A percentile compares a stretch with the other conserved stretches of the same genome.
Evolutionary conservation across 1,140 invertebrate species (phyloP).

Genomic region (Panulirus ornatus): DNA sequence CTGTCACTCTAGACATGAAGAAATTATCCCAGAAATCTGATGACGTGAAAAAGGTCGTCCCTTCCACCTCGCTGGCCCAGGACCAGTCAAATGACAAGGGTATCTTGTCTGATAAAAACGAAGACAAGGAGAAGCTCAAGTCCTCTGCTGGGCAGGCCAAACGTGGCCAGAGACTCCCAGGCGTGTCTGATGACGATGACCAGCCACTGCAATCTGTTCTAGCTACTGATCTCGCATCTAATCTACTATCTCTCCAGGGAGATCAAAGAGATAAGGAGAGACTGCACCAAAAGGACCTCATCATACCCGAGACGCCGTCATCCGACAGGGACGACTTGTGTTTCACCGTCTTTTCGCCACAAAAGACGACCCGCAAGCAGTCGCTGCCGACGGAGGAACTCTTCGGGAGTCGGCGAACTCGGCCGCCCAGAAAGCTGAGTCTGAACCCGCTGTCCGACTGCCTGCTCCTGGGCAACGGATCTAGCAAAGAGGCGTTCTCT

Average conservation of each 20-base stretch:
- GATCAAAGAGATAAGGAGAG: too few relatives aligned
- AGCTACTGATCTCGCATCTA: too few relatives aligned
- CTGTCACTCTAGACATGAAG: not conserved
- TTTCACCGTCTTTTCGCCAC: not conserved
- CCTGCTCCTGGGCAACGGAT: not conserved
- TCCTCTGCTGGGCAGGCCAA: not conserved
- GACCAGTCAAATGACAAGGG: not conserved
- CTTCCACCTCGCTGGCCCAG: not conserved
- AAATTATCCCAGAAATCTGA: not conserved
- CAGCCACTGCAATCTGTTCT: too few relatives aligned
- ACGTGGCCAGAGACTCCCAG: too few relatives aligned
- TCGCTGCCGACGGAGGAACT: slow-evolving; percentile 60
- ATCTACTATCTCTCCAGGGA: too few relatives aligned
- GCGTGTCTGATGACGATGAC: not conserved
- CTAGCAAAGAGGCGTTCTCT: not conserved
- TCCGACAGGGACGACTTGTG: too few relatives aligned
- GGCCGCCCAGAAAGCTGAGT: slow-evolving; percentile 27
- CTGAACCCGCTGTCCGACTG: slow-evolving; percentile 28
- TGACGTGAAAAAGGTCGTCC: not conserved
- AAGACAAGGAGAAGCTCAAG: not conserved
- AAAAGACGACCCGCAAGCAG: slow-evolving; percentile 24
- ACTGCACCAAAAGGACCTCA: too few relatives aligned
- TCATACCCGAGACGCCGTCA: too few relatives aligned
- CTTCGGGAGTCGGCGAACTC: slow-evolving; percentile 10
- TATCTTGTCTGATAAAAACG: not conserved